Percentiles rank a stretch among this genome's conserved stretches.
Conservation (phyloP, 2,797 vertebrate genomes). For the Sparus aurata region DNA sequence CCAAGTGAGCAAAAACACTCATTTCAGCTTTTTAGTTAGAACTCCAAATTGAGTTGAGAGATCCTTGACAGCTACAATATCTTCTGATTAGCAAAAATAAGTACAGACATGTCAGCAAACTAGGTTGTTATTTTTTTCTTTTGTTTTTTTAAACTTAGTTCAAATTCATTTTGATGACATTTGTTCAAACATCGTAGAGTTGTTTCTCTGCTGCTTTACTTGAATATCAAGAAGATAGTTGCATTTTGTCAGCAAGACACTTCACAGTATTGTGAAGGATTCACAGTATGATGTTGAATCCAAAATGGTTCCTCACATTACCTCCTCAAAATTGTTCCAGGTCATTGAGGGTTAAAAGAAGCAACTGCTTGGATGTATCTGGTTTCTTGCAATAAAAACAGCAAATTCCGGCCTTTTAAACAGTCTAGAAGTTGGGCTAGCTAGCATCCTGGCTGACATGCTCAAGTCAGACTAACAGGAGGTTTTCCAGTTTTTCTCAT, state of each 20-base stretch:
- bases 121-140: no score
- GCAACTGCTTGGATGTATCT: not conserved
- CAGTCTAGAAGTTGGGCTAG: not conserved
- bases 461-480: not conserved
- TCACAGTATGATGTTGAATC: not conserved
- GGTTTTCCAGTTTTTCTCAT: not conserved
- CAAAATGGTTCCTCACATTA: not conserved
- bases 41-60: not conserved
- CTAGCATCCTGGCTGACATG: not conserved
- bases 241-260: not conserved
- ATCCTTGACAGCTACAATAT: no score
- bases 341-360: no score
- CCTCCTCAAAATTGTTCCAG: no score
- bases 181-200: not conserved
- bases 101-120: not conserved
- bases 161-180: not conserved
- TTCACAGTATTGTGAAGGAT: no score
- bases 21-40: not conserved
- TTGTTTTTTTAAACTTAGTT: not conserved
- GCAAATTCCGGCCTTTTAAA: not conserved
- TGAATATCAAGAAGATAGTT: not conserved
- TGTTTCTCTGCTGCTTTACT: not conserved
- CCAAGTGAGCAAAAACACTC: not conserved
- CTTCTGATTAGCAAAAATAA: not conserved
- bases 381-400: not conserved